These are phyloP conservation scores for Okamejei kenojei DNA, from an alignment of 2,797 vertebrate genomes.

Conservation along the genomic window DNA sequence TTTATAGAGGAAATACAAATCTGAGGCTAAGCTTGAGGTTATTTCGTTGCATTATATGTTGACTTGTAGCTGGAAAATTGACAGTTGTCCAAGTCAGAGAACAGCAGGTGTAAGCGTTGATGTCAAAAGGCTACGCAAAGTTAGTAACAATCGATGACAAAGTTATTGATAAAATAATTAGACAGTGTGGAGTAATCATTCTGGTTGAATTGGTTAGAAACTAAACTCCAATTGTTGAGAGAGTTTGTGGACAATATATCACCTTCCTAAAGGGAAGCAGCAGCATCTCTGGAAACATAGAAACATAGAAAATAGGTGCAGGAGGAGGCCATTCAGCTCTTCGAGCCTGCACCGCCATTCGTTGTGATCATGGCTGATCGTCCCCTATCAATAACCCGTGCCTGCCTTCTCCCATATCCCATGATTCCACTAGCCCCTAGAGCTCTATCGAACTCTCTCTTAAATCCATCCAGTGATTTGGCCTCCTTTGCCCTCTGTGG, in stretches of 20 bases:
- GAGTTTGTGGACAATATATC: background rate
- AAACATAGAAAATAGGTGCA: too few species aligned
- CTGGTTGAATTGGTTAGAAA: background rate
- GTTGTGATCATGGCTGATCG: too few species aligned
- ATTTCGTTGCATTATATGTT: background rate
- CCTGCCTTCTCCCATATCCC: too few species aligned
- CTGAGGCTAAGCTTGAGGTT: too few species aligned
- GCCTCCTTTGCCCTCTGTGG: too few species aligned
- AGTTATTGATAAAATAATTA: background rate
- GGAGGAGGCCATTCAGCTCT: too few species aligned
- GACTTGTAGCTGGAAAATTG: background rate
- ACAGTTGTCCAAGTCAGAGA: background rate
- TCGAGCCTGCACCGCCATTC: too few species aligned
- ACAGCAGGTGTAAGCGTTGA: background rate
- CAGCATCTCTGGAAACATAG: too few species aligned
- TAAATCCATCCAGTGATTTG: too few species aligned
- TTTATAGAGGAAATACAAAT: background rate
- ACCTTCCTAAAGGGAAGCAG: background rate
- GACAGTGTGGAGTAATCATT: background rate
- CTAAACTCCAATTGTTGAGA: background rate
- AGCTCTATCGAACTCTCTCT: too few species aligned
- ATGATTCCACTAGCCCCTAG: too few species aligned
- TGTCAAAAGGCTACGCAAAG: background rate
- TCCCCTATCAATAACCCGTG: too few species aligned
- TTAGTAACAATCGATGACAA: background rate